Base-by-base conservation (phyloP, 2,888 invertebrate species). In the Orgyia antiqua region DNA sequence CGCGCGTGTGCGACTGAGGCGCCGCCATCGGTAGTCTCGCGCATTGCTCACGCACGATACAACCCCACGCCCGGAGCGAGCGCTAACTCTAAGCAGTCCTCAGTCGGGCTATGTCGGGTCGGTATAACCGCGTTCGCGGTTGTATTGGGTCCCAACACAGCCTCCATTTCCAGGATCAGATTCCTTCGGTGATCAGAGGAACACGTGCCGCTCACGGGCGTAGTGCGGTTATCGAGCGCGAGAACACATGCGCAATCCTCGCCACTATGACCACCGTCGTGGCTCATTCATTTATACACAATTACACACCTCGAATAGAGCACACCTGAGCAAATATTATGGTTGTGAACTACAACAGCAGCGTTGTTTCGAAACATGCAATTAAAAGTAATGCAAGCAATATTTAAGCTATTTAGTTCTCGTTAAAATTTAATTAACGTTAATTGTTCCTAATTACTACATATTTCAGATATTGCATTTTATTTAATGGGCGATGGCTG, bases 281-380 rank as follows among this genome's bases (percentile, higher is more conserved):
- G 58, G 67, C 76, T 76, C 82, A 82, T 83, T 82, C 79, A 79
- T 70, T 70, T 68, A 61, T 57, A 54, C 58, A 57, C 62, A 58
- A n/a, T n/a, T n/a, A n/a, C n/a, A n/a, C 58, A 57, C 56, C 57
- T 54, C 61, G 51, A 58, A 59, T 58, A 57, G 56, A 56, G 54
- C 64, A 66, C 83, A 84, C 83, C 84, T 84, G 82, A 74, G 67
- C 79, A 80, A 83, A 84, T 82, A 83, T 77, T 80, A 71, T 78
- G 68, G 65, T 54, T 59, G 42, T 46, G 37, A 41, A 58, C 61
- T 46, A 78, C 71, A 79, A 74, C 72, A 64, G 65, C 39, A 40
- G 50, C 68, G 64, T 70, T 80, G 71, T 76, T 72, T 65, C 60
- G 39, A 58, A 65, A 64, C 47, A 52, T 50, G 55, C 62, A 69